Evolutionary conservation across 1,140 invertebrate species (phyloP), one percentile per base, ranked within the genome.

Genomic region (Bradysia coprophila): DNA sequence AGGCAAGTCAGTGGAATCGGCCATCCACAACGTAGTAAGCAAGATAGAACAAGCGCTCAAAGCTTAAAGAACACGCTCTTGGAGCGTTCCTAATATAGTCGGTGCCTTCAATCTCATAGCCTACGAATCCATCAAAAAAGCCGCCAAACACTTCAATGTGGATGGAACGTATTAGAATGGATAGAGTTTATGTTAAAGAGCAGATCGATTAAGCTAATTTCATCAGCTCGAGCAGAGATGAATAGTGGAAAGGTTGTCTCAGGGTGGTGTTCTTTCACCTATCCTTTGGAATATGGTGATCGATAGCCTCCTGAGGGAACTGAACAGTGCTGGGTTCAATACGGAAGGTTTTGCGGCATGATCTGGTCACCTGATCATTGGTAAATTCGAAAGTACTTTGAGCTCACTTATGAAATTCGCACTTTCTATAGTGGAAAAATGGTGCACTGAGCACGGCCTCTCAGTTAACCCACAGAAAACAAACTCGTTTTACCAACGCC

Each of bases 251-350:
- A 34, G 48, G 46, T 2, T 49, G 46, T 23, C 46, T 11, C 48
- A 49, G 31, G 48, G 44, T 0, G 47, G 43, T 9, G 41, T 43
- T 41, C 38, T 44, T 46, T 51, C 47, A 42, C 50, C 22, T 49
- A 49, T 34, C 47, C 49, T 33, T 33, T 58, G 37, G 56, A 57
- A 48, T 31, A 40, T 37, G 19, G 32, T 43, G 9, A 40, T 48
- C 32, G 51, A 45, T 41, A 21, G 38, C 11, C 28, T 31, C n/a
- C 8, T 31, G 8, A 9, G 8, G 8, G 8, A n/a, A 8, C n/a
- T 31, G 28, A n/a, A 31, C 8, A 31, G 28, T n/a, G 28, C 8
- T 9, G 28, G 28, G 8, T 31, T 31, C 28, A 31, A 8, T n/a
- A n/a, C n/a, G 28, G n/a, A 9, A 9, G 28, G 28, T 31, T 31